Base-by-base conservation (phyloP, 2,888 invertebrate genomes). In the Rhyacophila evoluta region DNA sequence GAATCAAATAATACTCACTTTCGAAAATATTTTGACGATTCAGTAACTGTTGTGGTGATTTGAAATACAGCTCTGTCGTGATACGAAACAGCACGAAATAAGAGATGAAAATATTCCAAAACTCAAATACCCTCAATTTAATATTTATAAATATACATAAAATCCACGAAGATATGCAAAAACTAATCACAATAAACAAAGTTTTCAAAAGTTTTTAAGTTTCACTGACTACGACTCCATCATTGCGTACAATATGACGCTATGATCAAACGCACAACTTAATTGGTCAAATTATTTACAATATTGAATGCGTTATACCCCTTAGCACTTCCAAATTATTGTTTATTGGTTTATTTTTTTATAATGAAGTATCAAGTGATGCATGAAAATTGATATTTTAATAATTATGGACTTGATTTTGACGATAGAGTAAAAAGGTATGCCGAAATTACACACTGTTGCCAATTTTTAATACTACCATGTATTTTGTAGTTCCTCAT, bases 231-330 rank as follows among this genome's bases (percentile, higher is more conserved):
- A 90, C 88, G 91, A 89, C 91, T 91, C 92, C 92, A 92, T 77
- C 76, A 79, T 92, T 91, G 91, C 91, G 91, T 90, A 91, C 90
- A 89, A 91, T 88, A 89, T 90, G 91, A 91, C 91, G 92, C 91
- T 90, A 87, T 84, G 88, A 85, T 91, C 91, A 90, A 88, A 84
- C 83, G 83, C 85, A 81, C 70, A 77, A 80, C 80, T 81, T 39
- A 19, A 39, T 72, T 72, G 2, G 27, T 41, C n/a, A 27, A 10
- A 55, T 69, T 69, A 69, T 69, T 28, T 29, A 10, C 10, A 2
- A 8, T 8, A 8, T 8, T 1, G 10, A 19, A 19, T 3, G 10
- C 2, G 1, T 55, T 15, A 19, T 69, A 11, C n/a, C n/a, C 1
- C 12, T n/a, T 1, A 55, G 19, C 15, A 55, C 15, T 6, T 55